phyloP scores from a whole-genome alignment of 2,888 invertebrate species.

The Scaptomyza flava region DNA sequence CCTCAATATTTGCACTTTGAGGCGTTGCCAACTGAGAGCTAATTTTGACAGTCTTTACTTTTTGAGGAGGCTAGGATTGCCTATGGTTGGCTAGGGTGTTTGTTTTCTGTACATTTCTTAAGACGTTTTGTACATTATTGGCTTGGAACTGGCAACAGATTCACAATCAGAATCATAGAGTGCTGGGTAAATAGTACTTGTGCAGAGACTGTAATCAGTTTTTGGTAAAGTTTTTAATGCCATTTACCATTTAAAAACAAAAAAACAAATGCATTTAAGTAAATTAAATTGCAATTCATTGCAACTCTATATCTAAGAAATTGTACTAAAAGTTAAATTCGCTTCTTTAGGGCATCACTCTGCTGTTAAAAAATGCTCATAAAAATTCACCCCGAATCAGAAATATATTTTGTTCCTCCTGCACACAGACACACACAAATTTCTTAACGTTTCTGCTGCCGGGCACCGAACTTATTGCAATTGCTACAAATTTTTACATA shows the following conservation, averaged over 20 bases:
- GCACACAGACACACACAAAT: slow-evolving; percentile 53
- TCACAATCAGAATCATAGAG: slow-evolving; percentile 64
- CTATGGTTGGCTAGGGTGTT: slow-evolving; percentile 5
- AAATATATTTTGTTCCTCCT: slow-evolving; percentile 70
- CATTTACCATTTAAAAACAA: slow-evolving; percentile 56
- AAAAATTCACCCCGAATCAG: slow-evolving; percentile 39
- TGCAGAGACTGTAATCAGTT: slow-evolving; percentile 63
- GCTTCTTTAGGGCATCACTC: background rate
- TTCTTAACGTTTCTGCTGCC: slow-evolving; percentile 43
- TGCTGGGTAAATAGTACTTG: slow-evolving; percentile 65
- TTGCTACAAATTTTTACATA: slow-evolving; percentile 79
- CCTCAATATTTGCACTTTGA: slow-evolving; percentile 72
- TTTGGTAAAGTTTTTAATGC: slow-evolving; percentile 70
- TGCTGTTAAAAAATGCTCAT: slow-evolving; percentile 51
- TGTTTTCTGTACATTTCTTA: slow-evolving; percentile 48
- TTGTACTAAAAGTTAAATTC: background rate
- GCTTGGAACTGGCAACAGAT: slow-evolving; percentile 52
- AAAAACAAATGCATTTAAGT: slow-evolving; percentile 50
- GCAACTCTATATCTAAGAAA: slow-evolving; percentile 5
- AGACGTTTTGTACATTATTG: slow-evolving; percentile 64
- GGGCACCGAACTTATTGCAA: slow-evolving; percentile 72
- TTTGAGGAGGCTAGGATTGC: background rate
- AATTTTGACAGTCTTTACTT: slow-evolving; percentile 58
- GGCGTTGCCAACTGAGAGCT: slow-evolving; percentile 67
- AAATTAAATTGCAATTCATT: slow-evolving; percentile 28